phyloP scores from a whole-genome alignment of 2,113 vertebrate genomes.

The Motacilla alba region DNA sequence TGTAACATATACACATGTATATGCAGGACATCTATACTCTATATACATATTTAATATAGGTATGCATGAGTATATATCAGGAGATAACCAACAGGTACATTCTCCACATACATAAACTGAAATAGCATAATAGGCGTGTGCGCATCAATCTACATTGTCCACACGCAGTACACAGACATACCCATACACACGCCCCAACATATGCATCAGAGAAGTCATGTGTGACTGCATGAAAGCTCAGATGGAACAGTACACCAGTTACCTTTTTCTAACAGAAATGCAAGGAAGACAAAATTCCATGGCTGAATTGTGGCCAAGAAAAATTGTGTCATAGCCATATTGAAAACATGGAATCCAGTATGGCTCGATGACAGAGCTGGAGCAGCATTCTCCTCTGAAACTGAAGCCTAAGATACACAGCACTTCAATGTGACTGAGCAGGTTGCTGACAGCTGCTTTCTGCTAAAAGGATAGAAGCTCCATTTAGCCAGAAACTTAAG shows the following conservation, averaged over 20 bases:
- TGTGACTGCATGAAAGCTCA: slow-evolving; percentile 68
- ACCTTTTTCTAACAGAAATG: slow-evolving; percentile 54
- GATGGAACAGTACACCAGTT: slow-evolving; percentile 63
- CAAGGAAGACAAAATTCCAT: slow-evolving; percentile 63
- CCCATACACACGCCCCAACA: slow-evolving; percentile 60
- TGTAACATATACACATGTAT: slow-evolving; percentile 76
- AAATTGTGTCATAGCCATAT: slow-evolving; percentile 5
- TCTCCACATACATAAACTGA: slow-evolving; percentile 60
- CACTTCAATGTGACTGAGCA: slow-evolving; percentile 25
- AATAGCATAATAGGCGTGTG: slow-evolving; percentile 57
- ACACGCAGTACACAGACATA: slow-evolving; percentile 22
- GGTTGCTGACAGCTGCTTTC: slow-evolving; percentile 37
- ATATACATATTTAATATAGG: slow-evolving; percentile 74
- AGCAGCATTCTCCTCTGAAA: not conserved
- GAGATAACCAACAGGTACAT: slow-evolving; percentile 60
- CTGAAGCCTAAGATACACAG: slow-evolving; percentile 33
- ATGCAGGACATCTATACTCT: slow-evolving; percentile 73
- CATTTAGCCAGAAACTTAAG: slow-evolving; percentile 27
- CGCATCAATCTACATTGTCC: slow-evolving; percentile 21
- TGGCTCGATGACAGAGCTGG: not conserved
- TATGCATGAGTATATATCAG: slow-evolving; percentile 68
- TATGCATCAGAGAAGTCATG: slow-evolving; percentile 24
- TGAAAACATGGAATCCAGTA: not conserved
- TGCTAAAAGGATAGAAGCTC: slow-evolving; percentile 18
- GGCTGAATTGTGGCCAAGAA: slow-evolving; percentile 38